These are phyloP conservation scores for Coendou prehensilis DNA, from an alignment of 2,797 vertebrate species.

Conservation along the genomic window DNA sequence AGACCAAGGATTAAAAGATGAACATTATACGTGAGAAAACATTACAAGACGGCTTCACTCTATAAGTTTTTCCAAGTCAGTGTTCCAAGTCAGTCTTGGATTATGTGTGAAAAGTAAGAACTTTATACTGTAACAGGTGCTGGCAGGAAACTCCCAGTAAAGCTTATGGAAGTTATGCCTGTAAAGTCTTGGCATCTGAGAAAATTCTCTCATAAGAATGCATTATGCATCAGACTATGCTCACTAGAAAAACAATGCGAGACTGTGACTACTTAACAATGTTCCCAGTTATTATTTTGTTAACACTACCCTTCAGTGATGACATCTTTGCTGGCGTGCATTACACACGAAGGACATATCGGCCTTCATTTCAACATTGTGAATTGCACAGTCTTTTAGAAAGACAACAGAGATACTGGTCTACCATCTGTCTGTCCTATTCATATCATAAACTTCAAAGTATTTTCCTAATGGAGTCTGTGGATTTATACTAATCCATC, in stretches of 20 bases:
- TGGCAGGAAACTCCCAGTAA: slow-evolving; percentile 82
- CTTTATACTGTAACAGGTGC: slow-evolving; percentile 82
- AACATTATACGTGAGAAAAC: slow-evolving; percentile 77
- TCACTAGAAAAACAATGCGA: slow-evolving; percentile 80
- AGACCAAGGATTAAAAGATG: slow-evolving; percentile 79
- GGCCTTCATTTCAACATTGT: slow-evolving; percentile 56
- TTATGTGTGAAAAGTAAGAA: slow-evolving; percentile 85
- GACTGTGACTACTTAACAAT: slow-evolving; percentile 73
- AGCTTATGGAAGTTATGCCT: slow-evolving; percentile 82
- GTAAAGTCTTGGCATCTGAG: slow-evolving; percentile 82
- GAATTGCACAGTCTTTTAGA: slow-evolving; percentile 57
- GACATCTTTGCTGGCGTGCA: slow-evolving; percentile 68
- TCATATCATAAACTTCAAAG: slow-evolving; percentile 61
- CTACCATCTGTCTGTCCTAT: slow-evolving; percentile 67
- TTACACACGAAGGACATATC: slow-evolving; percentile 47
- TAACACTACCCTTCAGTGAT: slow-evolving; percentile 64
- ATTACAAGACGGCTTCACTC: slow-evolving; percentile 68
- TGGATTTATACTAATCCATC: slow-evolving; percentile 16
- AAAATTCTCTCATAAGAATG: slow-evolving; percentile 82
- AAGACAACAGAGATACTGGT: slow-evolving; percentile 52
- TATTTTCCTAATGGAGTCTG: not conserved
- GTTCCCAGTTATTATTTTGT: slow-evolving; percentile 77
- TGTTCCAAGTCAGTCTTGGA: slow-evolving; percentile 80
- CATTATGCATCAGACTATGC: slow-evolving; percentile 82
- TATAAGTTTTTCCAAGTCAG: slow-evolving; percentile 79